Conservation (phyloP, 2,113 vertebrate species). For the Poecile atricapillus region DNA sequence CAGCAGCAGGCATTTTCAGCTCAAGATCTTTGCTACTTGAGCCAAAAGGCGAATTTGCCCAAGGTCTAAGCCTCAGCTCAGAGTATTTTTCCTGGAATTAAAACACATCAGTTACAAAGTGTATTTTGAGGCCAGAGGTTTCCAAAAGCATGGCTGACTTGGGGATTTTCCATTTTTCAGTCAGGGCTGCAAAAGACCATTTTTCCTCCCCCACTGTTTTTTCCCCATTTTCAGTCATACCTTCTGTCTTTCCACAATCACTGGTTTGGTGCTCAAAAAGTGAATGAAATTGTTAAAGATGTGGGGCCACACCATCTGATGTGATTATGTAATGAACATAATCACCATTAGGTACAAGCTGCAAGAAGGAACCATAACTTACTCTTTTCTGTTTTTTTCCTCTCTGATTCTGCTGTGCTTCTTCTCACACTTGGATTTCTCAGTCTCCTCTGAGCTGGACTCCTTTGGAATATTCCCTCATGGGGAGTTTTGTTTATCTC, state of each 20-base stretch:
- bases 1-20: conserved; percentile 47
- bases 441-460: too few species aligned
- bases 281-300: neutral
- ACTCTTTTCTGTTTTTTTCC: too few species aligned
- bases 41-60: conserved; percentile 51
- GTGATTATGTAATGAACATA: neutral
- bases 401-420: too few species aligned
- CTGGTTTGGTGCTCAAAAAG: neutral
- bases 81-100: conserved; percentile 42
- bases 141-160: conserved; percentile 1
- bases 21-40: conserved; percentile 30
- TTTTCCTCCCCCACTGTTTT: accelerated
- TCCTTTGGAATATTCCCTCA: too few species aligned
- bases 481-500: too few species aligned
- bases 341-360: neutral
- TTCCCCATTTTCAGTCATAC: neutral
- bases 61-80: conserved; percentile 23
- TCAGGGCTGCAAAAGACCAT: neutral
- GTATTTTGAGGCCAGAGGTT: neutral
- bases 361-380: neutral
- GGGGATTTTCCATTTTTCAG: neutral
- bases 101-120: conserved; percentile 4
- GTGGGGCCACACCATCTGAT: accelerated
- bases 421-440: too few species aligned
- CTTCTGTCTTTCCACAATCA: neutral